Base-by-base conservation (phyloP, 2,113 vertebrate genomes). In the Bagarius yarrelli region DNA sequence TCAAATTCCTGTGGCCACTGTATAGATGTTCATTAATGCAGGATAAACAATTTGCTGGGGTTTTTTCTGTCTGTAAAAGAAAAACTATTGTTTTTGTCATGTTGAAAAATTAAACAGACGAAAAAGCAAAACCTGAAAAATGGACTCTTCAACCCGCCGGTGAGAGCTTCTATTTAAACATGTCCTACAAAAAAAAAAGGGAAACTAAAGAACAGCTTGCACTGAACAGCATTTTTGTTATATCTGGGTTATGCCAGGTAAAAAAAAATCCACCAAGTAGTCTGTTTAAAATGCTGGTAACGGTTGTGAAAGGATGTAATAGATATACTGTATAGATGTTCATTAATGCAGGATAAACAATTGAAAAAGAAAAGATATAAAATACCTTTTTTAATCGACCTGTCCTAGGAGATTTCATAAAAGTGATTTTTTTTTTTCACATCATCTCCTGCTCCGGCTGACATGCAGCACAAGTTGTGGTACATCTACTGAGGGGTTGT, bases 241-340 rank as follows among this genome's bases (percentile, higher is more conserved):
- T n/a, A n/a, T n/a, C n/a, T n/a, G n/a, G n/a, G n/a, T 82, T 78
- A 77, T 85, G 83, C 63, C 79, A 84, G 52, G 25, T 57, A 67
- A 40, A 70, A 79, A 69, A 8, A 77, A 76, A 67, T 57, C 3
- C 14, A n/a, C 27, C 8, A 32, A 73, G 8, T 44, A 66, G 56
- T 44, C 61, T 60, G 73, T 86, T 56, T 55, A 80, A 81, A 80
- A 81, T 57, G n/a, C 70, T 86, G 69, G 13, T 61, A 23, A 30
- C n/a, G 83, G 80, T 76, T 78, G 61, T 83, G 59, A 72, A 85
- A 83, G 76, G 11, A 52, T 89, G 86, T 85, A 89, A 91, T 88
- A 85, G n/a, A n/a, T n/a, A n/a, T n/a, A n/a, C n/a, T n/a, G n/a
- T n/a, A n/a, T n/a, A n/a, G n/a, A n/a, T n/a, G 8, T 40, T 3